A percentile compares a stretch with the other conserved stretches of the same genome.
These are phyloP conservation scores for Irena cyanogastra DNA, from an alignment of 2,113 vertebrate species.

Conservation along the genomic window DNA sequence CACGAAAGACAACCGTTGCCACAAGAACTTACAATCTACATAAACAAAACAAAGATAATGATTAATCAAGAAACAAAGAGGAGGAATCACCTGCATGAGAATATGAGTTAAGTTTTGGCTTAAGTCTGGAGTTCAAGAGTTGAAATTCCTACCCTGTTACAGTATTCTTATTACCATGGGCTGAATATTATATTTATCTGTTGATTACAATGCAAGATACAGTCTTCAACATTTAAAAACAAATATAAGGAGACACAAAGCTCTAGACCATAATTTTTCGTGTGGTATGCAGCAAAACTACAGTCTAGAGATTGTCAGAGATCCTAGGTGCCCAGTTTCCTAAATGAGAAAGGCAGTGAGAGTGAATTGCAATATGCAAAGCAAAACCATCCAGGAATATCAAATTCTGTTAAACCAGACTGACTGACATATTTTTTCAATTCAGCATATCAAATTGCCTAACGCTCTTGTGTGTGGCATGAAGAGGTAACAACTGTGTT, in stretches of 20 bases:
- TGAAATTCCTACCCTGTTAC: neutral
- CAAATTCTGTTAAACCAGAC: neutral
- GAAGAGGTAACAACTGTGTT: neutral
- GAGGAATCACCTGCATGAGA: neutral
- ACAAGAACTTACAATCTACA: conserved; percentile 43
- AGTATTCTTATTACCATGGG: neutral
- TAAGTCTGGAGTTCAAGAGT: neutral
- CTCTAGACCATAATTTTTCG: neutral
- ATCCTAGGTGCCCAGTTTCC: neutral
- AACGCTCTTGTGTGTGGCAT: neutral
- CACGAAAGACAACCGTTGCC: conserved; percentile 7
- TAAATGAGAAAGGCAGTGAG: neutral
- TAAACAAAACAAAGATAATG: conserved; percentile 23
- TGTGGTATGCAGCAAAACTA: neutral
- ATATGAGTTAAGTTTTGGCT: neutral
- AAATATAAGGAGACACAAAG: neutral
- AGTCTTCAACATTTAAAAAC: neutral
- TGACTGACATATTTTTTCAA: neutral
- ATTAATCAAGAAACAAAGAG: conserved; percentile 24
- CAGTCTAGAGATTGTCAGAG: neutral
- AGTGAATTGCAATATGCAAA: neutral
- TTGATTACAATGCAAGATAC: neutral
- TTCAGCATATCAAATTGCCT: neutral
- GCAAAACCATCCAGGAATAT: neutral
- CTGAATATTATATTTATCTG: neutral